A percentile compares a stretch with the other conserved stretches of the same genome.
Conservation (phyloP, 2,113 vertebrate species). For the Narcine bancroftii region DNA sequence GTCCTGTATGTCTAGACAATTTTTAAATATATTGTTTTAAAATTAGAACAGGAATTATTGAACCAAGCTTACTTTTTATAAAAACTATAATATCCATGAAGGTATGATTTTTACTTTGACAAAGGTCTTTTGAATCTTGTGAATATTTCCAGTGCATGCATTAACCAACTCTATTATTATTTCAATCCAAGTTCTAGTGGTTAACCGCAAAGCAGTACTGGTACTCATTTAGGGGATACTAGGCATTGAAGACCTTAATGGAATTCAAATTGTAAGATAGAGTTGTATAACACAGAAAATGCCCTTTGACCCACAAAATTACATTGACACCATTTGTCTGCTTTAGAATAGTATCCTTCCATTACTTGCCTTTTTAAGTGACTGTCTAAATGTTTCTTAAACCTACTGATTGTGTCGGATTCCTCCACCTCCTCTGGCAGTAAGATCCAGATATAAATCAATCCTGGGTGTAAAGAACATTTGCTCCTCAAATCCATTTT, state of each 20-base stretch:
- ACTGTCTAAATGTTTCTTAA: too few species aligned
- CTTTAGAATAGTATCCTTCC: too few species aligned
- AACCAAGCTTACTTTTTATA: background rate
- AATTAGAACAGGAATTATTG: background rate
- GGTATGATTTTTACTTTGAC: background rate
- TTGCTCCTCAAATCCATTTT: too few species aligned
- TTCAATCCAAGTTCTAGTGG: background rate
- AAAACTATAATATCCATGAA: background rate
- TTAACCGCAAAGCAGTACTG: constrained; percentile 13
- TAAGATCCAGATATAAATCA: too few species aligned
- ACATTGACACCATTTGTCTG: too few species aligned
- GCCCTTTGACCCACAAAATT: too few species aligned
- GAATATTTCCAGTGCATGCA: background rate
- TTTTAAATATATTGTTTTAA: background rate
- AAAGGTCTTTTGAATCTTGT: background rate
- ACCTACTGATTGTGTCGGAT: too few species aligned
- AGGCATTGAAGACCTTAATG: background rate
- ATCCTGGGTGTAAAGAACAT: too few species aligned
- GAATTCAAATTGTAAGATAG: background rate
- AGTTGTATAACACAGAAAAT: too few species aligned
- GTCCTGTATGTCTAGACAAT: too few species aligned
- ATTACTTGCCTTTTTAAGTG: too few species aligned
- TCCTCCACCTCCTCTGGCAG: too few species aligned
- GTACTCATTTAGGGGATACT: background rate
- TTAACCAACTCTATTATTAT: background rate